Base-by-base conservation (phyloP, 2,113 vertebrate genomes). In the Shinisaurus crocodilurus region DNA sequence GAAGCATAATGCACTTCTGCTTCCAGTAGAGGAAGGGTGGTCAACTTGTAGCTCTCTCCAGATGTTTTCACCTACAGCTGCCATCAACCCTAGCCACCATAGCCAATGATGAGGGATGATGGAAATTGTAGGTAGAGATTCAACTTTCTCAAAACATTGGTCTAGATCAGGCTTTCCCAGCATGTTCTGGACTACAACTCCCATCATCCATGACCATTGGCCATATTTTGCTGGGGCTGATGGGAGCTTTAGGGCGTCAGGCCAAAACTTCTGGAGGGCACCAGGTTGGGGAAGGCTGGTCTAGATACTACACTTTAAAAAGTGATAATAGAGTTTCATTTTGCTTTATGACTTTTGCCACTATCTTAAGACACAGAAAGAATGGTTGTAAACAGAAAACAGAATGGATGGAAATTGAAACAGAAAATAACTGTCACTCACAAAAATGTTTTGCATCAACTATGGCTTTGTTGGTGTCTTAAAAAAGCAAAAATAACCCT, bases 331-430 rank as follows among this genome's bases (percentile, higher is more conserved):
- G 45, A 77, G 92, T 96, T 94, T 92, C 72, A 87, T 96, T 88
- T 96, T 92, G 63, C 40, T 20, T 60, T 37, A 77, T 87, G 15
- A 76, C 32, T 60, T 32, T 20, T 43, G 7, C 25, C 3, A 32
- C 37, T 63, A 8, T 40, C 72, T 95, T 90, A 88, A 90, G 89
- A 93, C 94, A 93, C 70, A 69, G 43, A 91, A 95, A 94, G 40
- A 92, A 81, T 69, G 60, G 50, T 43, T 79, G 67, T 86, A 72
- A 85, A n/a, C 50, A 92, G 70, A 93, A 84, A 93, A 87, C 89
- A 94, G 87, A 90, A 88, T 88, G 25, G 23, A 82, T 79, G 54
- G 92, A 89, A 91, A 95, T 90, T 92, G 79, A 79, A 43, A 90
- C 88, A 18, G 81, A 90, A 63, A 74, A 83, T 29, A 34, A 90